Evolutionary conservation across 2,113 vertebrate species (phyloP), one percentile per base, ranked within the genome.

Genomic region (Ophiodon elongatus): DNA sequence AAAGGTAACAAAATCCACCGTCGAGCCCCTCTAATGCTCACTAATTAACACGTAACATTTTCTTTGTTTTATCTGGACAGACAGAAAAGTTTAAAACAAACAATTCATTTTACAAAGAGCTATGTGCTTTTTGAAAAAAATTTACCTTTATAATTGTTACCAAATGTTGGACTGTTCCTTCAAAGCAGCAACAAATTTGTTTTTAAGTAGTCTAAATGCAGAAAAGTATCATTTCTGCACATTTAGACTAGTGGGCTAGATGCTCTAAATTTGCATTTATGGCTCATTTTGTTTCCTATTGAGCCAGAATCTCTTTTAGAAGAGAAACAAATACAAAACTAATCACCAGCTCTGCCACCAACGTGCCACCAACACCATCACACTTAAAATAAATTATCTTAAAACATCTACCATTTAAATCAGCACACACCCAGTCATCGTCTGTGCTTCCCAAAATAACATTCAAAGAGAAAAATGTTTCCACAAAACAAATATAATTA

Each of bases 401-500:
- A 77, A 82, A 54, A 31, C 17, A n/a, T 37, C 35, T 2, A 23
- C 23, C 37, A 10, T 68, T 80, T 60, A 57, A 88, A 72, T 75
- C 43, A n/a, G 63, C 33, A 43, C 43, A n/a, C 63, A 83, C 39
- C 56, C 73, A 75, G 64, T 69, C 43, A 63, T 72, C 59, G 43
- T 25, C 45, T 63, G 41, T 65, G 80, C 54, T 50, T 83, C 83
- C 83, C 63, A 64, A 84, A 88, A 86, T 85, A 88, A 54, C 50
- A 2, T 43, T 45, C 27, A 29, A 79, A 79, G 47, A 21, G 56
- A 63, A 59, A 82, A 82, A 70, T 62, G 62, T 72, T 80, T 78
- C 64, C 35, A 75, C 33, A 35, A 59, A 72, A 81, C 47, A 89
- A 86, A 82, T 56, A 67, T 73, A 83, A 85, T 87, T 74, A 85